Evolutionary conservation across 2,113 vertebrate species (phyloP).

Genomic region (Tyrannus savana): DNA sequence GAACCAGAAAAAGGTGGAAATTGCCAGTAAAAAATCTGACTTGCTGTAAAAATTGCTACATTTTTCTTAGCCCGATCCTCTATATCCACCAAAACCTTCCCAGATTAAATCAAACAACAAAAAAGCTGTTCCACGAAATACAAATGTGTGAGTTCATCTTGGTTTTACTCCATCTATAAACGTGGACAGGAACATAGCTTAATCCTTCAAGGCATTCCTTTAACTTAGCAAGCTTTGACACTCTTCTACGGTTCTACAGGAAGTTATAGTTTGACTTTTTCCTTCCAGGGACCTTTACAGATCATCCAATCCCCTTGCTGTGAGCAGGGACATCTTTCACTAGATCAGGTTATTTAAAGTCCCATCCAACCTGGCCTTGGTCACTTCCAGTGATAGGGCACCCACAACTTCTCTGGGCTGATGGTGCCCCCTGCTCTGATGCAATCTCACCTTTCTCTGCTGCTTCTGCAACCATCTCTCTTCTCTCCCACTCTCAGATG

Average conservation of each 20-base stretch:
- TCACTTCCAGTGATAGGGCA: background rate
- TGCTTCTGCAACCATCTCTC: background rate
- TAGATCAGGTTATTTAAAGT: background rate
- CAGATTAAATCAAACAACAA: background rate
- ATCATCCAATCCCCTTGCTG: background rate
- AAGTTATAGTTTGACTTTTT: background rate
- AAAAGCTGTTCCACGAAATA: accelerated
- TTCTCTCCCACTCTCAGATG: background rate
- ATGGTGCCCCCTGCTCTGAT: background rate
- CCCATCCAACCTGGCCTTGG: background rate
- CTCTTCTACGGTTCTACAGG: background rate
- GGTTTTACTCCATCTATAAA: background rate
- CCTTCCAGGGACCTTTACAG: background rate
- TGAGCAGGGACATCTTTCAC: background rate
- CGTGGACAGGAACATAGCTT: background rate
- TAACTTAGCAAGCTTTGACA: background rate
- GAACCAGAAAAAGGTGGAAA: background rate
- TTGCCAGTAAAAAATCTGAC: background rate
- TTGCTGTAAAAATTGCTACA: background rate
- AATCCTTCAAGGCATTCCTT: background rate
- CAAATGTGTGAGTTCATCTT: background rate
- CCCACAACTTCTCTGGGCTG: background rate
- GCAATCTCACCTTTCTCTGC: background rate
- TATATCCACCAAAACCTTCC: background rate
- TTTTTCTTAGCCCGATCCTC: background rate